These are phyloP conservation scores for Bombus confusus DNA, from an alignment of 1,140 invertebrate genomes.

Conservation along the genomic window DNA sequence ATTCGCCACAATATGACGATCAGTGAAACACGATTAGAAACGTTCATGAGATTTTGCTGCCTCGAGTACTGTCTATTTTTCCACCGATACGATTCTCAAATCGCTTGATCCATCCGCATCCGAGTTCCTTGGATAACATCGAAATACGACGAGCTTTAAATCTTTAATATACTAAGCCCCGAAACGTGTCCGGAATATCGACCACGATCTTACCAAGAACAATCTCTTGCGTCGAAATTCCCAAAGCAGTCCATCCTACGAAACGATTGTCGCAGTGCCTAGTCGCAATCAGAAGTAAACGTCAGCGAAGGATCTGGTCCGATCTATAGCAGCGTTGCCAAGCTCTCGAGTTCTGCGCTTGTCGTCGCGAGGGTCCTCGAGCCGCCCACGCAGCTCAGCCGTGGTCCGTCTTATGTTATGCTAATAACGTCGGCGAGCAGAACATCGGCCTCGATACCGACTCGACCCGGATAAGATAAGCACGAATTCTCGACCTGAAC, in stretches of 20 bases:
- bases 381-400: conserved; percentile 58
- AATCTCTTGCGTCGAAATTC: not conserved
- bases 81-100: not conserved
- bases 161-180: not conserved
- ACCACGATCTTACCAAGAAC: not conserved
- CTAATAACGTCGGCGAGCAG: conserved; percentile 57
- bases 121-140: not conserved
- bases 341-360: conserved; percentile 20
- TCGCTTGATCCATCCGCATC: not conserved
- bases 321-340: conserved; percentile 26
- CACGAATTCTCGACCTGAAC: conserved; percentile 20
- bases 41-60: not conserved
- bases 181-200: not conserved
- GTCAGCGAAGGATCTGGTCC: conserved; percentile 7
- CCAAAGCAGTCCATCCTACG: not conserved
- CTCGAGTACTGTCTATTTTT: not conserved
- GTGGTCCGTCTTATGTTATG: conserved; percentile 60
- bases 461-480: conserved; percentile 62
- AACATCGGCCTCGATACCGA: conserved; percentile 57
- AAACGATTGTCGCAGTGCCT: not conserved
- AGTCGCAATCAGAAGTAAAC: conserved; percentile 35
- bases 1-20: too few relatives aligned
- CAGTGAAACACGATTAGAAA: not conserved
- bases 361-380: conserved; percentile 50
- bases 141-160: not conserved